These are phyloP conservation scores for Eclectus roratus DNA, from an alignment of 2,113 vertebrate species.

Conservation along the genomic window DNA sequence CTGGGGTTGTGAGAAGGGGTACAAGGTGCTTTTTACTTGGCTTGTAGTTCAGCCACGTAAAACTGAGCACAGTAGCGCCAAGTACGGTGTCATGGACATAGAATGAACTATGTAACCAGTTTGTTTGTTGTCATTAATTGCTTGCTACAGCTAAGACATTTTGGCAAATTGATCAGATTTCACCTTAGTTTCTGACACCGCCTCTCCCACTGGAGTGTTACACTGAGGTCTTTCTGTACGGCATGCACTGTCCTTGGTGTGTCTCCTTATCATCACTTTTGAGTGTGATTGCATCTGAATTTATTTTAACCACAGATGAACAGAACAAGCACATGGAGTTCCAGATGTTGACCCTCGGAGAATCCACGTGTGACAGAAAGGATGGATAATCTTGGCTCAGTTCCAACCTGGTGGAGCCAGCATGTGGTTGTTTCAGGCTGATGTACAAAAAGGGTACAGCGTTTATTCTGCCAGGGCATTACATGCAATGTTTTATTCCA, in stretches of 20 bases:
- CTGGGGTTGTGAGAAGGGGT: neutral
- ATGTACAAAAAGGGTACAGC: neutral
- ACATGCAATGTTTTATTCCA: neutral
- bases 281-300: neutral
- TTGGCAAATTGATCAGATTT: fast-evolving
- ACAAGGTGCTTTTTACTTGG: neutral
- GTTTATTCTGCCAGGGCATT: neutral
- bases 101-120: fast-evolving
- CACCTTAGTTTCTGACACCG: fast-evolving
- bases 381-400: neutral
- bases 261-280: fast-evolving
- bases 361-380: neutral
- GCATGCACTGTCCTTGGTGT: fast-evolving
- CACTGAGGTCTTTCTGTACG: neutral
- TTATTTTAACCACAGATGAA: neutral
- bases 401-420: neutral
- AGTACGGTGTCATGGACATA: fast-evolving
- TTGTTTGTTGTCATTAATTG: fast-evolving
- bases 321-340: neutral
- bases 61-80: fast-evolving
- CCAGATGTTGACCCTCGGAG: neutral
- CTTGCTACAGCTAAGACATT: fast-evolving
- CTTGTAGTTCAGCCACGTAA: fast-evolving
- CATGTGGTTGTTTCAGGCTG: neutral
- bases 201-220: fast-evolving